Evolutionary conservation across 2,797 vertebrate species (phyloP).

Genomic region (Geotrypetes seraphini): DNA sequence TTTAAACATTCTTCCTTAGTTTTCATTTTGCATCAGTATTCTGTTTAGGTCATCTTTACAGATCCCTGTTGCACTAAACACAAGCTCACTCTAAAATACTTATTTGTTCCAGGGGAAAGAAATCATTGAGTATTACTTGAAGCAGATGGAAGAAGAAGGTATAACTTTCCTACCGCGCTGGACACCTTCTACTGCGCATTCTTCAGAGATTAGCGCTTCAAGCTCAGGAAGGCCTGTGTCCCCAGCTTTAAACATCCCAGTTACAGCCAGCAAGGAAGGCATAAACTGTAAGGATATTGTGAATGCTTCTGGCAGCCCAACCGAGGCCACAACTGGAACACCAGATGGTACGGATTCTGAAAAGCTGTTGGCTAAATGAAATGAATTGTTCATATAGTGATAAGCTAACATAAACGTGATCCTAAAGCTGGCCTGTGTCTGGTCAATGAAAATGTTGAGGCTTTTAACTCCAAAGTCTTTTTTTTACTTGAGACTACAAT

Average conservation of each 20-base stretch:
- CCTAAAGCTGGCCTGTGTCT: too few species aligned
- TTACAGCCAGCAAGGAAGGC: slow-evolving; percentile 39
- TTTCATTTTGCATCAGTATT: too few species aligned
- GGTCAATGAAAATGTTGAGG: too few species aligned
- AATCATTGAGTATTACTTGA: slow-evolving; percentile 93
- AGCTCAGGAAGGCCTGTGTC: slow-evolving; percentile 29
- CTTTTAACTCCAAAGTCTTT: too few species aligned
- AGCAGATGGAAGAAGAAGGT: slow-evolving; percentile 81
- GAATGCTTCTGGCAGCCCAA: slow-evolving; percentile 42
- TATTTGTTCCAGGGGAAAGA: slow-evolving; percentile 78
- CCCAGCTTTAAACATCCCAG: slow-evolving; percentile 34
- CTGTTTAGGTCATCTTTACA: too few species aligned
- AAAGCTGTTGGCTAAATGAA: too few species aligned
- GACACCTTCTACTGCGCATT: slow-evolving; percentile 46
- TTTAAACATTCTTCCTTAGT: too few species aligned
- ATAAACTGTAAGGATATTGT: slow-evolving; percentile 49
- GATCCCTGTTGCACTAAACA: too few species aligned
- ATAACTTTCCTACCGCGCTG: slow-evolving; percentile 76
- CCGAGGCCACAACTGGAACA: slow-evolving; percentile 60
- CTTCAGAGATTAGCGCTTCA: slow-evolving; percentile 21
- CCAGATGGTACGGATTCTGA: slow-evolving; percentile 82
- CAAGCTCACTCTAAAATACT: too few species aligned
- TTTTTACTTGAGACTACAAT: too few species aligned
- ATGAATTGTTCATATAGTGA: too few species aligned
- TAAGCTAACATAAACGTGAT: too few species aligned